A percentile compares a stretch with the other conserved stretches of the same genome.
Conservation (phyloP, 2,797 vertebrate genomes). For the Toxotes lorentzi region DNA sequence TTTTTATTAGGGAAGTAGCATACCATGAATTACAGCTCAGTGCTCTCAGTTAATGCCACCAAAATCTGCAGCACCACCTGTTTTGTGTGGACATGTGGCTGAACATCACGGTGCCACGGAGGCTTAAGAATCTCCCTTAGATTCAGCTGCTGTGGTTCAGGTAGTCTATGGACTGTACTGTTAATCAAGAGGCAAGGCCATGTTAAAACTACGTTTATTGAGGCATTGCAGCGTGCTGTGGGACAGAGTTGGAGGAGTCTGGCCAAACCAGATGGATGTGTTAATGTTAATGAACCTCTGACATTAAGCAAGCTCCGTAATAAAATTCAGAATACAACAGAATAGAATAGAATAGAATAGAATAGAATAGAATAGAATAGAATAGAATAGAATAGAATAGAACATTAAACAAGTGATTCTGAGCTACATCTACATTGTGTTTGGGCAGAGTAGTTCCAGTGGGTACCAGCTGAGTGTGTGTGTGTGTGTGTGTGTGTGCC, state of each 20-base stretch:
- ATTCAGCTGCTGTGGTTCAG: neutral
- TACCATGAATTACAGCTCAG: neutral
- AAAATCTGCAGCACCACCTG: neutral
- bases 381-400: neutral
- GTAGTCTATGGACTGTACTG: neutral
- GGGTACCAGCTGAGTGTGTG: neutral
- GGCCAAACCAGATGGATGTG: conserved; percentile 11
- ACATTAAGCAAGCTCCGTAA: neutral
- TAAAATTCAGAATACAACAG: neutral
- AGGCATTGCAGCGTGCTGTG: neutral
- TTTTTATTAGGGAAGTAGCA: too few species aligned
- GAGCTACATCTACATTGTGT: neutral
- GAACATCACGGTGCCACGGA: neutral
- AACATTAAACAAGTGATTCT: conserved; percentile 1
- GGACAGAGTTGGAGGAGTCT: neutral
- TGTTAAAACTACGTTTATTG: neutral
- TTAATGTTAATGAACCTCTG: neutral
- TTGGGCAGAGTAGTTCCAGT: neutral
- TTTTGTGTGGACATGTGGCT: neutral
- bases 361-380: too few species aligned
- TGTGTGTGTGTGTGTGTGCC: neutral
- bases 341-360: too few species aligned
- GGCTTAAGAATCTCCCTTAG: neutral
- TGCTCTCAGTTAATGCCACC: neutral
- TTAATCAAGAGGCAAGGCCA: neutral